phyloP scores from a whole-genome alignment of 2,888 invertebrate species.

The Drosophila longiperda region DNA sequence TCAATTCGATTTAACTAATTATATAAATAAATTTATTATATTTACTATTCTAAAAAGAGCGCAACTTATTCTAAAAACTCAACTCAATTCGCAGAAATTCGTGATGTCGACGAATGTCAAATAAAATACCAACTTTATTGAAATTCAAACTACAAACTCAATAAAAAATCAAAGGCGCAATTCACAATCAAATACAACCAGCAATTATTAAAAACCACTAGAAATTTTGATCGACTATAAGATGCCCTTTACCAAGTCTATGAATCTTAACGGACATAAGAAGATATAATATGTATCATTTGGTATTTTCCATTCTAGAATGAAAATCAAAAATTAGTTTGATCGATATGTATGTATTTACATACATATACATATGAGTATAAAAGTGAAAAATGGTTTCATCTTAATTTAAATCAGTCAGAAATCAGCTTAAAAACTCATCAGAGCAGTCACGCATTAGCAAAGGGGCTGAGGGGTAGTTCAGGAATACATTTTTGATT shows the following conservation, averaged over 20 bases:
- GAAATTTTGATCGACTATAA: neutral
- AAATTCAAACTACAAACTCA: constrained; percentile 51
- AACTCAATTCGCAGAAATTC: constrained; percentile 67
- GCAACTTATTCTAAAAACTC: constrained; percentile 40
- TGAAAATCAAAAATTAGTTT: neutral
- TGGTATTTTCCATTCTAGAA: too few relatives aligned
- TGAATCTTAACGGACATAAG: neutral
- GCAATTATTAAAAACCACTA: constrained; percentile 5
- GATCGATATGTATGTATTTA: neutral
- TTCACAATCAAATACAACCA: constrained; percentile 28
- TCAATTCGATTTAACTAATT: constrained; percentile 28
- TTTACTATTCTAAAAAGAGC: constrained; percentile 26
- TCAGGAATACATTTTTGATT: constrained; percentile 35
- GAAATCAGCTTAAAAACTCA: constrained; percentile 75
- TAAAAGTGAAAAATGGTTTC: constrained; percentile 24
- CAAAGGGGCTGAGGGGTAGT: constrained; percentile 7
- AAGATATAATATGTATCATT: neutral
- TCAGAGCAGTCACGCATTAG: constrained; percentile 55
- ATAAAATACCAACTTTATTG: constrained; percentile 74
- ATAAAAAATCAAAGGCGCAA: constrained; percentile 58
- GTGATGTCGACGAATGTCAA: constrained; percentile 37
- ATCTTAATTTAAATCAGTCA: constrained; percentile 75
- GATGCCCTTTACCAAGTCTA: neutral
- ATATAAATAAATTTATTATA: constrained; percentile 37
- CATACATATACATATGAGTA: neutral